Percentiles rank a stretch among this genome's conserved stretches.
phyloP scores from a whole-genome alignment of 2,888 invertebrate species.

The Macropis europaea region DNA sequence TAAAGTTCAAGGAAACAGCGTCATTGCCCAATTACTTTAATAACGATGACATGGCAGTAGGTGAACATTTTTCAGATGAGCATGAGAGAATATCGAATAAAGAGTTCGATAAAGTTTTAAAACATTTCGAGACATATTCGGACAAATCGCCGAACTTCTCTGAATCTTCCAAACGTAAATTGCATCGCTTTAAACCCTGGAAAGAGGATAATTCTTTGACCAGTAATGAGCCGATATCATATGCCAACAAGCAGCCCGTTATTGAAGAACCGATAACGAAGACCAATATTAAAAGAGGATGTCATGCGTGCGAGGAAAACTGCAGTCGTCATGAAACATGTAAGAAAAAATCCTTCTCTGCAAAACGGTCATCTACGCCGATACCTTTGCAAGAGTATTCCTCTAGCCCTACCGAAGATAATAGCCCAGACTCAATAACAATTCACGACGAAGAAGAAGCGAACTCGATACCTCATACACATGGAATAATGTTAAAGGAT shows the following conservation, averaged over 20 bases:
- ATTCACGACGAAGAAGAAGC: slow-evolving; percentile 1
- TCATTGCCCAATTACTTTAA: slow-evolving; percentile 9
- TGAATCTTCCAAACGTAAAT: slow-evolving; percentile 49
- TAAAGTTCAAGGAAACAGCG: slow-evolving; percentile 68
- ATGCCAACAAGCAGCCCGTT: slow-evolving; percentile 65
- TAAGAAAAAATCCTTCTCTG: slow-evolving; percentile 31
- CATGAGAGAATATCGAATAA: slow-evolving; percentile 55
- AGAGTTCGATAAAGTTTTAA: slow-evolving; percentile 69
- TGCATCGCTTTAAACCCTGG: slow-evolving; percentile 45
- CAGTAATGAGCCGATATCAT: slow-evolving; percentile 53
- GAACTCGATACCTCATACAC: neutral
- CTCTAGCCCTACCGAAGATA: slow-evolving; percentile 11
- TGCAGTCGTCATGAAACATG: slow-evolving; percentile 61
- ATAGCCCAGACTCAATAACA: slow-evolving; percentile 19
- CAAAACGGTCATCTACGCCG: slow-evolving; percentile 35
- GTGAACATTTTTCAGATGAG: slow-evolving; percentile 22
- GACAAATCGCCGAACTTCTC: slow-evolving; percentile 22
- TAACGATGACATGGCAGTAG: neutral
- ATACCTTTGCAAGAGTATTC: slow-evolving; percentile 34
- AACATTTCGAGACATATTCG: slow-evolving; percentile 70
- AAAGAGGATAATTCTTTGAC: slow-evolving; percentile 27
- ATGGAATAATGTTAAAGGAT: slow-evolving; percentile 19
- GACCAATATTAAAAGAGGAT: slow-evolving; percentile 63
- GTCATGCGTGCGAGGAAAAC: slow-evolving; percentile 70
- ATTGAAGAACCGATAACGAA: slow-evolving; percentile 73